These are phyloP conservation scores for Digitonthophagus gazella DNA, from an alignment of 2,888 invertebrate genomes.

Conservation along the genomic window DNA sequence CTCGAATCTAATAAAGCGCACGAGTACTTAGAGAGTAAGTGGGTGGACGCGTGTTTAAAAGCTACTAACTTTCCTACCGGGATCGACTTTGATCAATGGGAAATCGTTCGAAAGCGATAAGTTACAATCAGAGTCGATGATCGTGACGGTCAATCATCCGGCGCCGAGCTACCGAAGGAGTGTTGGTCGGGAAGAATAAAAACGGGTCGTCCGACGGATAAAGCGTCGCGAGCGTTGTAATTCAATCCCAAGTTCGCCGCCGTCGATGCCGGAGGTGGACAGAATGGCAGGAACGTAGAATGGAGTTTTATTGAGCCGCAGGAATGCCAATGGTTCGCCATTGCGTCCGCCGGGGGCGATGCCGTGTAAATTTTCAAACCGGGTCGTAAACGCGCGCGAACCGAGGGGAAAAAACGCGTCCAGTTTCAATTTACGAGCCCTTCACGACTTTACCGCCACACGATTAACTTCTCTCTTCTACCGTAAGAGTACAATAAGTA, in stretches of 20 bases:
- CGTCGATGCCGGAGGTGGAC: background rate
- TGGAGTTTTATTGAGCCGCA: background rate
- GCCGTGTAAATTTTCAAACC: background rate
- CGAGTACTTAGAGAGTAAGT: too few relatives aligned
- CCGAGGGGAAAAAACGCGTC: background rate
- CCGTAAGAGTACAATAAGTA: too few relatives aligned
- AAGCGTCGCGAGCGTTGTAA: background rate
- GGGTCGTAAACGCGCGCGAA: background rate
- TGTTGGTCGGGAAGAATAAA: background rate
- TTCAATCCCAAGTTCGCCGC: background rate
- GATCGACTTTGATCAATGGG: slow-evolving; percentile 32
- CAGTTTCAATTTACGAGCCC: background rate
- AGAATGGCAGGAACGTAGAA: background rate
- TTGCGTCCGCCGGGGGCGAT: background rate
- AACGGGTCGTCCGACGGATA: background rate
- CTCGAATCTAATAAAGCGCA: too few relatives aligned
- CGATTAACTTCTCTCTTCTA: too few relatives aligned
- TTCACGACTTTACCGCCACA: too few relatives aligned
- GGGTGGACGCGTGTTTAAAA: background rate
- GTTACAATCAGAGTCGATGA: slow-evolving; percentile 30
- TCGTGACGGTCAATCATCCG: slow-evolving; percentile 35
- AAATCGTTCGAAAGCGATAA: slow-evolving; percentile 32
- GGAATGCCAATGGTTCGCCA: background rate
- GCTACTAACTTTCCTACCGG: slow-evolving; percentile 5
- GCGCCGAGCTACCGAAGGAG: background rate